These are phyloP conservation scores for Synanthedon tipuliformis DNA, from an alignment of 2,888 invertebrate species.

Conservation along the genomic window DNA sequence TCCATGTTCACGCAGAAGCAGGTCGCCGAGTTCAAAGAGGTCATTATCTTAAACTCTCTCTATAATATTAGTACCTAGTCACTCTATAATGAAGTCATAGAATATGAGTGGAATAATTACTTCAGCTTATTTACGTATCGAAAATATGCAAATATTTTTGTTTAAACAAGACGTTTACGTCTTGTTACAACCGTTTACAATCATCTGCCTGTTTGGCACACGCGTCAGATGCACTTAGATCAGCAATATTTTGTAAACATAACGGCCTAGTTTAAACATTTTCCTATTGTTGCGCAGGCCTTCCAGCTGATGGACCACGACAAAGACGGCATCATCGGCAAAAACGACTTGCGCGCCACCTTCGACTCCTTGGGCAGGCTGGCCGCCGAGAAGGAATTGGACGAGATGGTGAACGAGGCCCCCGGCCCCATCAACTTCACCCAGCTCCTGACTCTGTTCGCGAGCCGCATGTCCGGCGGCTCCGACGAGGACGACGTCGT, in stretches of 20 bases:
- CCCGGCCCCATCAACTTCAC: slow-evolving; percentile 96
- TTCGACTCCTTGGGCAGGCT: slow-evolving; percentile 94
- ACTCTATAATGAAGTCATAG: neutral
- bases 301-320: slow-evolving; percentile 97
- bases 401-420: slow-evolving; percentile 88
- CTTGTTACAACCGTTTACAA: no score
- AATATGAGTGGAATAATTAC: neutral
- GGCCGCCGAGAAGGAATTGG: slow-evolving; percentile 90
- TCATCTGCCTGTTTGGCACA: neutral
- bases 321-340: slow-evolving; percentile 91
- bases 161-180: neutral
- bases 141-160: neutral
- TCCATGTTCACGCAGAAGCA: slow-evolving; percentile 97
- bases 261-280: neutral
- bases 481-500: slow-evolving; percentile 94
- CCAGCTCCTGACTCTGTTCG: slow-evolving; percentile 91
- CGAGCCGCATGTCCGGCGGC: slow-evolving; percentile 90
- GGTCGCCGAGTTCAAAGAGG: slow-evolving; percentile 96
- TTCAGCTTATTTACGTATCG: neutral
- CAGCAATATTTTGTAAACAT: neutral
- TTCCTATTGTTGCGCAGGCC: slow-evolving; percentile 66
- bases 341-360: slow-evolving; percentile 90
- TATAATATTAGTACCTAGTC: neutral
- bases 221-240: neutral
- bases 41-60: slow-evolving; percentile 29